These are phyloP conservation scores for Oconnorella tubifera DNA, from an alignment of 2,888 invertebrate species.

Conservation along the genomic window DNA sequence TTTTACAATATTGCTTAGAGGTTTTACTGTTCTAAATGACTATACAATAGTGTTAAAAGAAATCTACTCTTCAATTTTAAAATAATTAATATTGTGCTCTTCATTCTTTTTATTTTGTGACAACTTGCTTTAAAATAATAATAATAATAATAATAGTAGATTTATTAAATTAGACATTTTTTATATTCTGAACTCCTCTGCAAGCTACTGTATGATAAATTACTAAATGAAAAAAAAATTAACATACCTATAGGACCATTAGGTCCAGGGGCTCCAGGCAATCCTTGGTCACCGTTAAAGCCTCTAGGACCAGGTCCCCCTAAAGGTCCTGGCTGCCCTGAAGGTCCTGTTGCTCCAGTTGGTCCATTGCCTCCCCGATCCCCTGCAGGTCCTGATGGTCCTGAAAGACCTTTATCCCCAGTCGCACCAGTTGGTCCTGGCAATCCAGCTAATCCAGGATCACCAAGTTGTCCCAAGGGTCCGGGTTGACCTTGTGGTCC, in stretches of 20 bases:
- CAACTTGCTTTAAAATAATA: no score
- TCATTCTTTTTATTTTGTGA: no score
- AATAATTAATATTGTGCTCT: no score
- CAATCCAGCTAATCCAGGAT: slow-evolving; percentile 7
- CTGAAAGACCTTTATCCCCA: slow-evolving; percentile 28
- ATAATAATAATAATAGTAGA: no score
- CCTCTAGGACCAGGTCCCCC: background rate
- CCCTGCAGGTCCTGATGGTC: slow-evolving; percentile 22
- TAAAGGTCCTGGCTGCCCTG: slow-evolving; percentile 16
- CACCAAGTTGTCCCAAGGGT: slow-evolving; percentile 14
- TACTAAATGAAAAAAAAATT: no score
- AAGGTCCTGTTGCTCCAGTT: slow-evolving; percentile 26
- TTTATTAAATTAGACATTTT: no score
- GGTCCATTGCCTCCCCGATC: slow-evolving; percentile 32
- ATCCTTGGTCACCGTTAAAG: background rate
- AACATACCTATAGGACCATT: background rate
- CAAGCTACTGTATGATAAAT: no score
- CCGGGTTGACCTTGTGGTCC: slow-evolving; percentile 19
- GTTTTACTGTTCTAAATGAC: no score
- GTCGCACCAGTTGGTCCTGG: slow-evolving; percentile 24
- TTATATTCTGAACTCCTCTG: no score
- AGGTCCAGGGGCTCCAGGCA: background rate
- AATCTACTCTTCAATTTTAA: no score
- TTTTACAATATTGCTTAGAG: no score
- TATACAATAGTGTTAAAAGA: no score